A percentile compares a stretch with the other conserved stretches of the same genome.
Evolutionary conservation across 2,888 invertebrate genomes (phyloP).

Genomic region (Dynastes tityus): DNA sequence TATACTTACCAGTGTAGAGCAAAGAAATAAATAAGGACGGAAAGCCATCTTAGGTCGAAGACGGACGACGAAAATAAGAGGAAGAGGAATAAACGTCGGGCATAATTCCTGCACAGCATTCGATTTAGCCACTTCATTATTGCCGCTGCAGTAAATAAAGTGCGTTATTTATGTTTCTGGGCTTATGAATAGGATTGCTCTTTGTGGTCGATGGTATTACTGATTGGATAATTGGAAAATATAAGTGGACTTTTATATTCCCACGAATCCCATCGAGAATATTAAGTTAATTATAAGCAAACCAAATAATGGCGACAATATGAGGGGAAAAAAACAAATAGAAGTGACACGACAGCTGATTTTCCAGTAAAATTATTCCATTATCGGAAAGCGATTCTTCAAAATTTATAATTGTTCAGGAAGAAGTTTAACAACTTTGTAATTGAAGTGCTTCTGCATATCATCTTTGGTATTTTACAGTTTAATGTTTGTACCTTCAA

Average conservation of each 20-base stretch:
- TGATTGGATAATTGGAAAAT: slow-evolving; percentile 47
- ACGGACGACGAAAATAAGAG: slow-evolving; percentile 3
- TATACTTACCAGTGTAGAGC: not conserved
- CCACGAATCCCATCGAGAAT: slow-evolving; percentile 20
- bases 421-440: not conserved
- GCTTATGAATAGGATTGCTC: slow-evolving; percentile 43
- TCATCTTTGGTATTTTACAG: too few relatives aligned
- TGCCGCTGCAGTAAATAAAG: slow-evolving; percentile 31
- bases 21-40: slow-evolving; percentile 28
- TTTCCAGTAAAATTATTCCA: not conserved
- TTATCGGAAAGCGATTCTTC: not conserved
- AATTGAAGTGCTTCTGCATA: too few relatives aligned
- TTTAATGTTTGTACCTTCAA: too few relatives aligned
- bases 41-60: slow-evolving; percentile 1
- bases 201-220: slow-evolving; percentile 41
- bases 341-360: not conserved
- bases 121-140: slow-evolving; percentile 42
- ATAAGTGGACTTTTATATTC: slow-evolving; percentile 31
- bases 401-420: slow-evolving; percentile 15
- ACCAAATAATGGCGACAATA: not conserved
- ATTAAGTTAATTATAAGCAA: slow-evolving; percentile 7
- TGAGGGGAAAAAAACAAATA: not conserved
- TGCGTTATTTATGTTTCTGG: slow-evolving; percentile 40
- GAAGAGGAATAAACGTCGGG: slow-evolving; percentile 20
- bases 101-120: slow-evolving; percentile 18